phyloP scores from a whole-genome alignment of 1,140 invertebrate species.

The Pseudomyrmex pallidus region DNA sequence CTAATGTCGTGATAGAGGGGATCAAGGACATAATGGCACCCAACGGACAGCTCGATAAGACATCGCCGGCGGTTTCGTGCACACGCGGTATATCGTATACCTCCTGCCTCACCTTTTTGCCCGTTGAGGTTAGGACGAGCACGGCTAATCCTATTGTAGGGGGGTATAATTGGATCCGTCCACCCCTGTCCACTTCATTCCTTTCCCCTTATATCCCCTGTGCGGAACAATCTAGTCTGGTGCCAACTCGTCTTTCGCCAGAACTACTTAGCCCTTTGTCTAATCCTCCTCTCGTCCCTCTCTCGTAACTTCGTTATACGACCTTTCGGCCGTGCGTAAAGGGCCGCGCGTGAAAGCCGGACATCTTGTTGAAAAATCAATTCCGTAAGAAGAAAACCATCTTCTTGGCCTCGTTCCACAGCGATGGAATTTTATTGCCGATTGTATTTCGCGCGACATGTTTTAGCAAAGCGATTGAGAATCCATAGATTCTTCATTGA shows the following conservation, averaged over 20 bases:
- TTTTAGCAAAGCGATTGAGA: not conserved
- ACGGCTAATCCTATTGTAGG: conserved; percentile 76
- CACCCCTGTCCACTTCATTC: conserved; percentile 73
- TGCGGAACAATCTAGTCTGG: conserved; percentile 67
- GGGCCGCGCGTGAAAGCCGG: conserved; percentile 23
- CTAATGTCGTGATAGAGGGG: conserved; percentile 59
- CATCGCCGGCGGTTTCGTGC: conserved; percentile 57
- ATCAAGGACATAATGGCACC: conserved; percentile 71
- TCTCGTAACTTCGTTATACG: conserved; percentile 69
- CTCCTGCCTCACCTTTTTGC: conserved; percentile 62
- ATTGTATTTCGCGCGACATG: not conserved
- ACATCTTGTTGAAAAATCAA: conserved; percentile 66
- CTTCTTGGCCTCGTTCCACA: not conserved
- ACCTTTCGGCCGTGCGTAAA: conserved; percentile 62
- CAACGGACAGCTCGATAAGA: conserved; percentile 70
- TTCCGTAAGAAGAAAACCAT: conserved; percentile 26
- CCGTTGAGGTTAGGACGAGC: conserved; percentile 58
- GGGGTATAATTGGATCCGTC: conserved; percentile 76
- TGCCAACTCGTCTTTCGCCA: conserved; percentile 72
- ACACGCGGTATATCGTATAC: conserved; percentile 31
- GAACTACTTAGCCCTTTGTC: conserved; percentile 72
- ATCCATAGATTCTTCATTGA: not conserved
- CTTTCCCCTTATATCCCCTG: conserved; percentile 62
- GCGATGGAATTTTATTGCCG: not conserved
- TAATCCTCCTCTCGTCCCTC: conserved; percentile 69